Percentiles rank a stretch among this genome's conserved stretches.
Conservation (phyloP, 2,797 vertebrate genomes). For the Vireo griseus region DNA sequence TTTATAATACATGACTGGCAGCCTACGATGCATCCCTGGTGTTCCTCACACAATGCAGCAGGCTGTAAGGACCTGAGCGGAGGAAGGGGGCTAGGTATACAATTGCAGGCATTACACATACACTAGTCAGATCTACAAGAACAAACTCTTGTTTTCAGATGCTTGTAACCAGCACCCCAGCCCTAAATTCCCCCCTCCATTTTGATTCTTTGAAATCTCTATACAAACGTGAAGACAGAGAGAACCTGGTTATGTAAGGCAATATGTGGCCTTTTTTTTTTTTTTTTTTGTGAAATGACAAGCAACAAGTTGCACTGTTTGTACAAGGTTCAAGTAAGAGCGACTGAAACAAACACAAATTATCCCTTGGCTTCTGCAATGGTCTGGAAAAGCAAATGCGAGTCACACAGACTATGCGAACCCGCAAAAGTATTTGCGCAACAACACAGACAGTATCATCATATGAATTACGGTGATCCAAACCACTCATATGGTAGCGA, state of each 20-base stretch:
- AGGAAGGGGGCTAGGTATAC: background rate
- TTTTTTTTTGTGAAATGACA: background rate
- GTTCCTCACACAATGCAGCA: background rate
- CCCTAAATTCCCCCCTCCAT: background rate
- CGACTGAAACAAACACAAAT: background rate
- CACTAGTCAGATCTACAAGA: background rate
- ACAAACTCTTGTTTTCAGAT: background rate
- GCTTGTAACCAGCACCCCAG: background rate
- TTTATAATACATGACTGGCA: background rate
- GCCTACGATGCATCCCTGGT: background rate
- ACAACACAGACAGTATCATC: accelerated
- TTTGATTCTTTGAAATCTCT: background rate
- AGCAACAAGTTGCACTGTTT: background rate
- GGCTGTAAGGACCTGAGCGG: background rate
- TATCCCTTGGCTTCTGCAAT: background rate
- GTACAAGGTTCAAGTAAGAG: background rate
- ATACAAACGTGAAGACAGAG: background rate
- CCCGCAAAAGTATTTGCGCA: background rate
- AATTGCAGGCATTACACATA: background rate
- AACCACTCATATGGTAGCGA: background rate
- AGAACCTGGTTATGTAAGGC: accelerated
- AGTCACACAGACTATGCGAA: background rate
- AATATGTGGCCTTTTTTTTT: background rate
- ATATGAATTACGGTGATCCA: accelerated
- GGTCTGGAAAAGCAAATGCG: background rate